Percentiles rank a stretch among this genome's conserved stretches.
Evolutionary conservation across 2,797 vertebrate genomes (phyloP).

Genomic region (Cetoscarus ocellatus): DNA sequence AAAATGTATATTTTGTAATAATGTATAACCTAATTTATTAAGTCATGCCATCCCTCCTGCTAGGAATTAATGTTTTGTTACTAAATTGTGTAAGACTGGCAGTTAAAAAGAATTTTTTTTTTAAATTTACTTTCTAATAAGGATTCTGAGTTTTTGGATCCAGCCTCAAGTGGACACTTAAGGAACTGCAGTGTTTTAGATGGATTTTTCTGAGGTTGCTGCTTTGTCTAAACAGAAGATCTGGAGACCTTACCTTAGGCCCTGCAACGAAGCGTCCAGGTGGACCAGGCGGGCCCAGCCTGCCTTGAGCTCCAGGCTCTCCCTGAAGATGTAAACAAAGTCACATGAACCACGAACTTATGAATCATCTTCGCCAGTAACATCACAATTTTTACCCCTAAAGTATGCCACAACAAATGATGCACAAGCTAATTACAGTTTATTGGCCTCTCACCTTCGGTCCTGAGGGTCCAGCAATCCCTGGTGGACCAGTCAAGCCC

Average conservation of each 20-base stretch:
- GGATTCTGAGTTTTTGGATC: no score
- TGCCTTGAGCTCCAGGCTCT: slow-evolving; percentile 88
- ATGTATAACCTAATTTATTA: no score
- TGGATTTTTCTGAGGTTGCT: not conserved
- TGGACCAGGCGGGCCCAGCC: slow-evolving; percentile 86
- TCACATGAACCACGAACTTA: not conserved
- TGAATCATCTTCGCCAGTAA: not conserved
- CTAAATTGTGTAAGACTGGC: no score
- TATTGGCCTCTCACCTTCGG: slow-evolving; percentile 83
- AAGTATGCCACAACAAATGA: not conserved
- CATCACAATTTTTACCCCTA: not conserved
- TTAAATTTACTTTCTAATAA: no score
- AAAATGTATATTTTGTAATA: no score
- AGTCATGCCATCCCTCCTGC: no score
- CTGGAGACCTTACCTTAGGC: slow-evolving; percentile 85
- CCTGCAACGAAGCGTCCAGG: slow-evolving; percentile 88
- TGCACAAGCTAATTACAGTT: not conserved
- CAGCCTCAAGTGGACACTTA: no score
- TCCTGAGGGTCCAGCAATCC: slow-evolving; percentile 88
- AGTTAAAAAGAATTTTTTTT: no score
- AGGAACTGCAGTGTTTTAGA: no score
- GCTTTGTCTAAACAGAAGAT: not conserved
- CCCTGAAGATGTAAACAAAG: slow-evolving; percentile 72
- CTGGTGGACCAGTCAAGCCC: slow-evolving; percentile 87
- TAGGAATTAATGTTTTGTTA: no score